These are phyloP conservation scores for Ifrita kowaldi DNA, from an alignment of 2,113 vertebrate genomes.

Conservation along the genomic window DNA sequence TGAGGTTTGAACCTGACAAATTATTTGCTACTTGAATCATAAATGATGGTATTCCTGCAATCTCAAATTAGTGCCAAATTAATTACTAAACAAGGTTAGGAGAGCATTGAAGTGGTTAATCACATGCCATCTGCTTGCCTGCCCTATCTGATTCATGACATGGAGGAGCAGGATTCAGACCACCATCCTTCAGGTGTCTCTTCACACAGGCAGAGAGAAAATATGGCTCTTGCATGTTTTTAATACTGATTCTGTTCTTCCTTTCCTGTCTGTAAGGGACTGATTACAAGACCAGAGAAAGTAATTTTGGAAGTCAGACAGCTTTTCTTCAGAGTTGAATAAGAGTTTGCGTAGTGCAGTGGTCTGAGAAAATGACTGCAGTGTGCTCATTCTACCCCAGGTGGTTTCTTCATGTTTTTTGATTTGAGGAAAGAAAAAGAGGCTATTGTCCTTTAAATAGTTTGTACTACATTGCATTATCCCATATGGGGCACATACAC, in stretches of 20 bases:
- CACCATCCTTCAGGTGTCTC: not conserved
- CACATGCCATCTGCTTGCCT: not conserved
- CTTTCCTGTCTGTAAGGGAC: not conserved
- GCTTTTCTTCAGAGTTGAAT: not conserved
- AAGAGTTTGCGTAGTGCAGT: not conserved
- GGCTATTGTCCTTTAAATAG: not conserved
- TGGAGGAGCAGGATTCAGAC: not conserved
- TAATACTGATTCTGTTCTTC: not conserved
- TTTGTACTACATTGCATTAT: not conserved
- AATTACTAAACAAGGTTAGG: not conserved
- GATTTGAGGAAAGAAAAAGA: not conserved
- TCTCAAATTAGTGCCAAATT: not conserved
- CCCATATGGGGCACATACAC: not conserved
- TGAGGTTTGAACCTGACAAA: not conserved
- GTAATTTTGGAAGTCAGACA: not conserved
- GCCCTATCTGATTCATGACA: not conserved
- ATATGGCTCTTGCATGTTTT: not conserved
- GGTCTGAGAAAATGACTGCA: not conserved
- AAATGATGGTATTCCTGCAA: not conserved
- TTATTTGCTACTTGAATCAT: not conserved
- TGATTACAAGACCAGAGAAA: not conserved
- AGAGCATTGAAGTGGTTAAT: not conserved
- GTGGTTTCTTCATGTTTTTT: not conserved
- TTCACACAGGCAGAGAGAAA: not conserved
- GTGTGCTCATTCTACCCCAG: not conserved